Evolutionary conservation across 2,888 invertebrate genomes (phyloP).

Genomic region (Sympetrum striolatum): DNA sequence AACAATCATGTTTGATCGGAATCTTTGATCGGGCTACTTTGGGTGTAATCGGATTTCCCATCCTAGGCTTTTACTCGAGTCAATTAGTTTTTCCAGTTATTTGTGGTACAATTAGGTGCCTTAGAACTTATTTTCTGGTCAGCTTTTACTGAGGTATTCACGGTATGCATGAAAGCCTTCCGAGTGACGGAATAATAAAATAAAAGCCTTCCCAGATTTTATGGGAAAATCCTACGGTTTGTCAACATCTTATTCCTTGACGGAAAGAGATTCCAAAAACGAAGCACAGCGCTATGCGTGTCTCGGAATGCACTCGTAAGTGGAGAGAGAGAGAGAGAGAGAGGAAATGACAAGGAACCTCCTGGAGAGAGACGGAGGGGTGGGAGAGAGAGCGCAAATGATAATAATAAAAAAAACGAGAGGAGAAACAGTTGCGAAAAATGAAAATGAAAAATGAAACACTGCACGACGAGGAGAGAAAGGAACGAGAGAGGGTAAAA

Average conservation of each 20-base stretch:
- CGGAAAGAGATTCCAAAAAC: background rate
- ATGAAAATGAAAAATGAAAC: slow-evolving; percentile 39
- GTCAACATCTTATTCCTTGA: background rate
- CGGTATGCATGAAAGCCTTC: no score
- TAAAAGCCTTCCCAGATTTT: background rate
- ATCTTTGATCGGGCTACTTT: no score
- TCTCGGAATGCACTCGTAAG: background rate
- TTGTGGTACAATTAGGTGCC: no score
- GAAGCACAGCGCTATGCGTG: background rate
- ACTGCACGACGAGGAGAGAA: background rate
- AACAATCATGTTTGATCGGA: no score
- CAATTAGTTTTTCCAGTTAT: no score
- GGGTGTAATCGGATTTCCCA: no score
- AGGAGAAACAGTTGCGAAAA: background rate
- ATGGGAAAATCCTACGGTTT: background rate
- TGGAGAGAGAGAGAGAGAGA: background rate
- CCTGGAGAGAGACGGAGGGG: background rate
- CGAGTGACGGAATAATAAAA: no score
- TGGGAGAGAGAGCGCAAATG: background rate
- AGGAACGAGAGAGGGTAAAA: background rate
- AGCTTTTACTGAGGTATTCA: no score
- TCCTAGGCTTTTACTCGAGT: no score
- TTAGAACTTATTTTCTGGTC: no score
- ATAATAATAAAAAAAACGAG: background rate
- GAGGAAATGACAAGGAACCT: background rate